Conservation (phyloP, 2,888 invertebrate genomes). For the Standfussiana lucernea region DNA sequence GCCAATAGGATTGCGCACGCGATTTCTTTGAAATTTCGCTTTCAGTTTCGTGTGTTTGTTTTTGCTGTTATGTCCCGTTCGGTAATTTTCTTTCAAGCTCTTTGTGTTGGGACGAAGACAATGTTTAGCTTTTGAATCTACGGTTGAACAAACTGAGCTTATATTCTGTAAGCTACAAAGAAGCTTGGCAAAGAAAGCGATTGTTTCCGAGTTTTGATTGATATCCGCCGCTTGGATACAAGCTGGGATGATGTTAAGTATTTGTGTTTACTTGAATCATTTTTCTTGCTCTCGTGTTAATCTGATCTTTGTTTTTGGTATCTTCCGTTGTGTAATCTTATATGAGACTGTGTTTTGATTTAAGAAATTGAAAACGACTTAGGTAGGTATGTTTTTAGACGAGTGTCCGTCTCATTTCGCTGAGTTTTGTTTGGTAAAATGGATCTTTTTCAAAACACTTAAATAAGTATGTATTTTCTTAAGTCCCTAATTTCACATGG, state of each 20-base stretch:
- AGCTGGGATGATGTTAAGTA: slow-evolving; percentile 23
- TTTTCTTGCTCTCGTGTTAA: slow-evolving; percentile 16
- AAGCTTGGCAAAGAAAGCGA: slow-evolving; percentile 39
- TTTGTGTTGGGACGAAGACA: slow-evolving; percentile 60
- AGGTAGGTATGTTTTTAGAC: slow-evolving; percentile 11
- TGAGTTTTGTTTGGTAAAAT: neutral
- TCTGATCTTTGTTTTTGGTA: slow-evolving; percentile 25
- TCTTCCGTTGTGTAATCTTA: slow-evolving; percentile 17
- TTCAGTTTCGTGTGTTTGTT: slow-evolving; percentile 73
- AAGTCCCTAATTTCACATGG: neutral
- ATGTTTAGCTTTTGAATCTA: slow-evolving; percentile 59
- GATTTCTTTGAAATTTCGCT: slow-evolving; percentile 81
- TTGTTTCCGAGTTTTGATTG: slow-evolving; percentile 47
- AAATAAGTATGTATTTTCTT: too few relatives aligned
- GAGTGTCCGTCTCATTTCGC: too few relatives aligned
- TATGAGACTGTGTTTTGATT: slow-evolving; percentile 18
- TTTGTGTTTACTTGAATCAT: slow-evolving; percentile 34
- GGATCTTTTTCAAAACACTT: too few relatives aligned
- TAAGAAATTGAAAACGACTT: neutral
- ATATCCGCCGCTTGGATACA: slow-evolving; percentile 48
- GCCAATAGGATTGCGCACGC: slow-evolving; percentile 77
- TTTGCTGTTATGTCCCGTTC: slow-evolving; percentile 75
- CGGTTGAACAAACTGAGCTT: slow-evolving; percentile 50
- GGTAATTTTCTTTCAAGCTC: slow-evolving; percentile 74
- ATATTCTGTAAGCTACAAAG: slow-evolving; percentile 15